These are phyloP conservation scores for western clawed frog (Xenopus tropicalis) DNA, from an alignment of 2,113 vertebrate genomes.

Conservation along the genomic window DNA sequence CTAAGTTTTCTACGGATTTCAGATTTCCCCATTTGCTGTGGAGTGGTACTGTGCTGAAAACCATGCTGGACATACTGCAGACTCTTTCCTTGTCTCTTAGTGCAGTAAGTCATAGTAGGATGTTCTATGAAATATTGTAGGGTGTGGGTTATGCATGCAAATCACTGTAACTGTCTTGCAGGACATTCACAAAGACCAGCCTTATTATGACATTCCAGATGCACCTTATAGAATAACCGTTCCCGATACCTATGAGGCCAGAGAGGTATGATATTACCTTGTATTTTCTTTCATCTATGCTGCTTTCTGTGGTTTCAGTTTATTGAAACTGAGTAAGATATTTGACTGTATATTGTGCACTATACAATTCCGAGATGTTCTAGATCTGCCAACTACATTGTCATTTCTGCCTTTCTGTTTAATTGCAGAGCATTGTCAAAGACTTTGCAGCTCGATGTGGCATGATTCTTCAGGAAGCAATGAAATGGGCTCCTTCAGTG, in stretches of 20 bases:
- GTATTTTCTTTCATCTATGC: too few species aligned
- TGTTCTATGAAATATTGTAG: background rate
- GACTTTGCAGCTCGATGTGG: constrained; percentile 95
- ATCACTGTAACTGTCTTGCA: constrained; percentile 47
- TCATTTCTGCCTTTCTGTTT: background rate
- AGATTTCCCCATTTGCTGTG: constrained; percentile 95
- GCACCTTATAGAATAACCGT: constrained; percentile 91
- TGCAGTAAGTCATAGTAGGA: constrained; percentile 74
- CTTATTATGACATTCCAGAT: constrained; percentile 92
- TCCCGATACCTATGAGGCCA: constrained; percentile 88
- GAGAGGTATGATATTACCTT: constrained; percentile 71
- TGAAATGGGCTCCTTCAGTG: constrained; percentile 96
- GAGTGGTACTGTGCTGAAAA: constrained; percentile 93
- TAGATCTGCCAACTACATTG: background rate
- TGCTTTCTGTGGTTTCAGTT: background rate
- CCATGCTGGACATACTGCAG: constrained; percentile 95
- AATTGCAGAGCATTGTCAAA: constrained; percentile 88
- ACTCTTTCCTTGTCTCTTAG: constrained; percentile 90
- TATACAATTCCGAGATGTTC: background rate
- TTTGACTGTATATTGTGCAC: background rate
- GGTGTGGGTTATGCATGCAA: background rate
- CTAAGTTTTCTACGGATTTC: background rate
- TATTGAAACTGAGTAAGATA: background rate
- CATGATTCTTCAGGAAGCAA: constrained; percentile 94
- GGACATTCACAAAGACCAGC: constrained; percentile 97